Conservation (phyloP, 2,797 vertebrate genomes). For the Heliangelus exortis region DNA sequence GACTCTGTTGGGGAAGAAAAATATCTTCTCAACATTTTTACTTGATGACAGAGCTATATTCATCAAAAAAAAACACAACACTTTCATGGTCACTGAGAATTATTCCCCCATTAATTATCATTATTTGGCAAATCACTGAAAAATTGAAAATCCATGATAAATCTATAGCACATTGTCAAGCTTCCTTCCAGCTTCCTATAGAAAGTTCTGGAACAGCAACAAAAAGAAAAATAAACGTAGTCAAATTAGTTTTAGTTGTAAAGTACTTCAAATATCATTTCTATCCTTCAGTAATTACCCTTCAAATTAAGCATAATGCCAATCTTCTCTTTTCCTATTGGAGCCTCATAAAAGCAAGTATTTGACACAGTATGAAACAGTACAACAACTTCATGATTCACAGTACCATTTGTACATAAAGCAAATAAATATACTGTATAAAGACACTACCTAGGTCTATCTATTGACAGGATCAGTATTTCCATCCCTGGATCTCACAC, state of each 20-base stretch:
- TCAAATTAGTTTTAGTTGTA: background rate
- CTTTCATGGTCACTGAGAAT: background rate
- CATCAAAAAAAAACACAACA: background rate
- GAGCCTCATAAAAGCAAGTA: background rate
- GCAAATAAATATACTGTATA: background rate
- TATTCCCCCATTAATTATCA: background rate
- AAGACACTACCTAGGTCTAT: background rate
- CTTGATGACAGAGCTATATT: background rate
- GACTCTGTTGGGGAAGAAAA: slow-evolving; percentile 81
- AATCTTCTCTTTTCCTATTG: background rate
- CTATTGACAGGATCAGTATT: background rate
- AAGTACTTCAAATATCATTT: background rate
- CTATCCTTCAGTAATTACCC: background rate
- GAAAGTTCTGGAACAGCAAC: background rate
- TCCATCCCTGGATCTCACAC: background rate
- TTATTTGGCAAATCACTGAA: background rate
- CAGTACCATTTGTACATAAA: background rate
- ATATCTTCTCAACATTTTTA: background rate
- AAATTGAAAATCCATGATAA: background rate
- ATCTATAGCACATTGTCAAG: background rate
- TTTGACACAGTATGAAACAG: background rate
- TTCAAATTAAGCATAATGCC: background rate
- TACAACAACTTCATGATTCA: background rate
- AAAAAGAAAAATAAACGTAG: background rate
- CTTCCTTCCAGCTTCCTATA: background rate